Evolutionary conservation across 92 coral and sea anemone genomes (phyloP).

Genomic region (Zoanthus gigantus): DNA sequence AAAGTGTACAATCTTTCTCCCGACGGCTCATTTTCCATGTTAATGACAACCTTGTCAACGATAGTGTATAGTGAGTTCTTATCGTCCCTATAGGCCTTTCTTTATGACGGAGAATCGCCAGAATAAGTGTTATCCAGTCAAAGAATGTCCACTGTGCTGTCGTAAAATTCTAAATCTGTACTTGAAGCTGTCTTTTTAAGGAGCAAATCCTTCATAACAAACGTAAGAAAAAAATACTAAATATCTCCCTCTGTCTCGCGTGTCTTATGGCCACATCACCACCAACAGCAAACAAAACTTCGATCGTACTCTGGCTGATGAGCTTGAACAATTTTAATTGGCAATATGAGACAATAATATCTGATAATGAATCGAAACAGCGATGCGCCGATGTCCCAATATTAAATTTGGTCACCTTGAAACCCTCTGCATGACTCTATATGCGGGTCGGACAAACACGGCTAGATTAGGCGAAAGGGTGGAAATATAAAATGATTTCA

Average conservation of each 20-base stretch:
- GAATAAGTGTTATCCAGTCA: conserved; percentile 43
- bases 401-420: too few species aligned
- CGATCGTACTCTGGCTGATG: conserved; percentile 22
- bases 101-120: conserved; percentile 47
- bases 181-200: conserved; percentile 41
- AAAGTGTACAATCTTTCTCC: conserved; percentile 54
- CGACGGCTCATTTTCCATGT: conserved; percentile 47
- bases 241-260: conserved; percentile 64
- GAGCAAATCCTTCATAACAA: too few species aligned
- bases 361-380: not conserved
- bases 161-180: conserved; percentile 54
- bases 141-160: conserved; percentile 18
- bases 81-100: conserved; percentile 58
- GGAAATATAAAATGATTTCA: too few species aligned
- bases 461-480: too few species aligned
- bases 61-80: conserved; percentile 37
- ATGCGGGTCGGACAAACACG: too few species aligned
- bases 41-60: conserved; percentile 32
- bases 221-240: conserved; percentile 41
- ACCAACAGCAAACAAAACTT: conserved; percentile 32
- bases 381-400: not conserved
- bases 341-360: too few species aligned
- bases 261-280: conserved; percentile 62
- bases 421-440: too few species aligned
- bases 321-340: conserved; percentile 37